phyloP scores from a whole-genome alignment of 2,797 vertebrate genomes.

The Antennarius maculatus region DNA sequence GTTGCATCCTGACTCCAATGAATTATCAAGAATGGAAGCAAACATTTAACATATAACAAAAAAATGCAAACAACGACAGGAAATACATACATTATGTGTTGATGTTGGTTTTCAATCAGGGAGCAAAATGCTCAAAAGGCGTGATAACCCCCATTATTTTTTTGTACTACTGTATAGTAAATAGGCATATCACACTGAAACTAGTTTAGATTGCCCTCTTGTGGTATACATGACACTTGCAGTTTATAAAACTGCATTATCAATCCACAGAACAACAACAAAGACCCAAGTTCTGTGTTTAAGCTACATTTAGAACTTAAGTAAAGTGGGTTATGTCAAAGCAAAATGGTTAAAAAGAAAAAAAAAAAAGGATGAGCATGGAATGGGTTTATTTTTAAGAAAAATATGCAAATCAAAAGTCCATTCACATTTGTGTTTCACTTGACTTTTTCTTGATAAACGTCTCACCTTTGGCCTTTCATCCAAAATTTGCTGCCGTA shows the following conservation, averaged over 20 bases:
- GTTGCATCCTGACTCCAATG: background rate
- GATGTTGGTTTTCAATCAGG: background rate
- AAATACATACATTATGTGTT: background rate
- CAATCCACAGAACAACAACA: background rate
- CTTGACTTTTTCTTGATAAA: background rate
- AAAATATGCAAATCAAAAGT: background rate
- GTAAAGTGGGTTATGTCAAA: background rate
- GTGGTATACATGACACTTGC: slow-evolving; percentile 27
- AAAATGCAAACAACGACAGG: background rate
- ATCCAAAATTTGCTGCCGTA: slow-evolving; percentile 94
- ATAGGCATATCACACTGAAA: slow-evolving; percentile 1
- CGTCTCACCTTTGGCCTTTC: slow-evolving; percentile 93
- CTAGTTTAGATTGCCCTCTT: slow-evolving; percentile 34
- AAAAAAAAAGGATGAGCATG: background rate
- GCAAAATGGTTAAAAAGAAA: background rate
- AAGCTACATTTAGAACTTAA: background rate
- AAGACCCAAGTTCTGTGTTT: background rate
- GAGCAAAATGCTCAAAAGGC: background rate
- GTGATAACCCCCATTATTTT: background rate
- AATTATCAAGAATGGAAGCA: background rate
- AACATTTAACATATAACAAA: background rate
- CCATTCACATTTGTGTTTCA: background rate
- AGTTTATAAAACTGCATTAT: background rate
- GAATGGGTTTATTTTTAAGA: background rate
- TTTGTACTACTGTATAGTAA: background rate